Evolutionary conservation across 2,888 invertebrate genomes (phyloP), one percentile per base, ranked within the genome.

Genomic region (Philaethria dido): DNA sequence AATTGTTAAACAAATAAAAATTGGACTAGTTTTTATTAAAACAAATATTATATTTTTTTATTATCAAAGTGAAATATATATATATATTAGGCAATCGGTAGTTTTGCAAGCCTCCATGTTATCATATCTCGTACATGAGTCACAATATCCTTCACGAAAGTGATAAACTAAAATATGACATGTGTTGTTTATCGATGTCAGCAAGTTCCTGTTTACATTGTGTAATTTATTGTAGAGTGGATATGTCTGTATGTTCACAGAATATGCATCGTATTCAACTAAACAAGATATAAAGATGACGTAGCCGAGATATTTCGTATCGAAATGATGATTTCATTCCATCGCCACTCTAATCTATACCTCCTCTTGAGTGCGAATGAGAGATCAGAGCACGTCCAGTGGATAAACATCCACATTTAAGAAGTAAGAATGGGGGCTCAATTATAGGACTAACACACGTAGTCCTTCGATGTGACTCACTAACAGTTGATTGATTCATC

Each of bases 401-500:
- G 70, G 73, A 73, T 71, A 74, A 71, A 75, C 77, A 77, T 76
- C 71, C 68, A 74, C 72, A 73, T 74, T 75, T 69, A 74, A 77
- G 77, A 77, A 82, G 74, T 69, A 75, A 77, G 77, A 77, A 82
- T 82, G 80, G 80, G 81, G 81, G 81, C 75, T 79, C 74, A 76
- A 80, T 80, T 78, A 76, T 78, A 81, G 80, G 76, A 76, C 74
- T 76, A 76, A 80, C 79, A 78, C 78, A 76, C 79, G 78, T 78
- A 77, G 75, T 78, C 80, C 78, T 78, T 77, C 75, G 68, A 69
- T 77, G 84, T 91, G 89, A 90, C 83, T 89, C 89, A 89, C 80
- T 78, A 79, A 73, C 78, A 78, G 81, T 80, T 88, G 88, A 92
- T 91, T 91, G 89, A 85, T 78, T 82, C 89, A 90, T 92, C 92